Base-by-base conservation (phyloP, 2,888 invertebrate species). In the Heliconius hortense region DNA sequence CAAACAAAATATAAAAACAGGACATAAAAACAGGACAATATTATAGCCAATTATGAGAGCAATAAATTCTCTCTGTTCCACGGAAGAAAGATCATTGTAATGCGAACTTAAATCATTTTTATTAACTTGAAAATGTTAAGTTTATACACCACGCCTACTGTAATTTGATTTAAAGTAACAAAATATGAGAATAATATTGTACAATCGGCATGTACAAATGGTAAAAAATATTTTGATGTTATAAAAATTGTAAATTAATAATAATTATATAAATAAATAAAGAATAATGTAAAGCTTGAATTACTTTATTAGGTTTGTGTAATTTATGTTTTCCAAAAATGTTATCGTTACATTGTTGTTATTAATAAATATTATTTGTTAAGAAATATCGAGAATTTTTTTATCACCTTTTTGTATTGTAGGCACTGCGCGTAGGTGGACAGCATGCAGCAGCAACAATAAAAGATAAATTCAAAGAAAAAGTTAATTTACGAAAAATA, bases 41-140 rank as follows among this genome's bases (percentile, higher is more conserved):
- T 62, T 60, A 68, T 69, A 69, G 60, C 68, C 63, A 74, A 74
- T 74, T 74, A 74, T 74, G 68, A 74, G 48, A 28, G 62, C 62
- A 90, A 91, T 90, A 91, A 90, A 91, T 90, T 89, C 82, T 85
- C 84, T 88, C 87, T 88, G 88, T 87, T 88, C 85, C 84, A 86
- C 85, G 84, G 83, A 84, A 86, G 87, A 88, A 88, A 90, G 87
- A 90, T 90, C 87, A 88, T 88, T 90, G 90, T 90, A 91, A 90
- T 90, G 91, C 87, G 86, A 88, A 82, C 88, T 90, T 92, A 92
- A 92, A 92, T 92, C 91, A 92, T 92, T 91, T 92, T 92, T 92
- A 92, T 92, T 89, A 91, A 92, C 89, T 90, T 88, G 88, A 88
- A 92, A 91, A 91, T 90, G 91, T 91, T 88, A 88, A 86, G 90